Evolutionary conservation across 2,113 vertebrate species (phyloP), one percentile per base, ranked within the genome.

Genomic region (Bubo blakistoni): DNA sequence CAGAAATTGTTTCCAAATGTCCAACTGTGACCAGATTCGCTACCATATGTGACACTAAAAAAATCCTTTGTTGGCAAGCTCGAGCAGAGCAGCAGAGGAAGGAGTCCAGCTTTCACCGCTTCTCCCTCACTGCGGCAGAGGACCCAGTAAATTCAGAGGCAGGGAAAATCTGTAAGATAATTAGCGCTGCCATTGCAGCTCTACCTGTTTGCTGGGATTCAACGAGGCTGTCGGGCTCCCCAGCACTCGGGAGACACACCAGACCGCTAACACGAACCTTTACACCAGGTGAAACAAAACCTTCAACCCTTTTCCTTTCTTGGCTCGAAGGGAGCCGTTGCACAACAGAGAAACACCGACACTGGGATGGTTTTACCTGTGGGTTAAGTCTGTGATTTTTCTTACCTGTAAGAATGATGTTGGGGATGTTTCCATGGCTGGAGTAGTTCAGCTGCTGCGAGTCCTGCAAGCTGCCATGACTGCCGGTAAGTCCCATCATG

Each of bases 401-500:
- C 95, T 94, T 97, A 99, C 99, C 99, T 98, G 99, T 99, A 67
- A 99, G 98, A 96, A 99, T 99, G 97, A 99, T 99, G 98, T 99
- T 99, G 92, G 99, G 99, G 98, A 99, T 99, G 98, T 99, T 98
- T 78, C 99, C 92, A 49, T 99, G 99, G 98, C 97, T 99, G 97
- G 98, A 98, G 97, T 99, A 99, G 85, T 97, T 97, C 1, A 99
- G 98, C 87, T 98, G 99, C 96, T 99, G 98, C 0, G 99, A 88
- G 93, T 99, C 99, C 44, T 98, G 99, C 70, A 99, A 98, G 97
- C 98, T 99, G 92, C 97, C 88, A 2, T 97, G 98, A 84, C 99
- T 99, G 67, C 99, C 99, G 0, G 99, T 99, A 34, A 99, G 98
- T n/a, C 99, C 99, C 99, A 99, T 99, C 99, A 99, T 99, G 81